phyloP scores from a whole-genome alignment of 2,888 invertebrate species.

The Aspidiotus destructor region DNA sequence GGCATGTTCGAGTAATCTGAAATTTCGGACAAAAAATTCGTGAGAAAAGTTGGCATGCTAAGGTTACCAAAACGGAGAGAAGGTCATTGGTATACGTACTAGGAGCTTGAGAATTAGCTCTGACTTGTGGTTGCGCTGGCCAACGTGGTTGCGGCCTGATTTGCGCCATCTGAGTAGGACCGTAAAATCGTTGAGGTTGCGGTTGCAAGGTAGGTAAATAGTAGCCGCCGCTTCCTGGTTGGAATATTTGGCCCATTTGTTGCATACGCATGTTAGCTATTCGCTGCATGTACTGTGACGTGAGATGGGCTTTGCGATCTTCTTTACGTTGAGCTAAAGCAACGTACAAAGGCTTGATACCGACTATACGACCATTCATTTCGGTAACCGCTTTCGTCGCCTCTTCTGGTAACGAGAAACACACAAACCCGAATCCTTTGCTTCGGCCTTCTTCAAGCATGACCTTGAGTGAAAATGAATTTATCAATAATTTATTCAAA shows the following conservation, averaged over 20 bases:
- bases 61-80: too few relatives aligned
- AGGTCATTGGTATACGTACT: slow-evolving; percentile 37
- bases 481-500: too few relatives aligned
- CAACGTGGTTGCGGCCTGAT: slow-evolving; percentile 82
- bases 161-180: slow-evolving; percentile 83
- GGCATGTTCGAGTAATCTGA: slow-evolving; percentile 39
- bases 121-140: slow-evolving; percentile 73
- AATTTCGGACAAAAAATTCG: not conserved
- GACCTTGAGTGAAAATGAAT: slow-evolving; percentile 47
- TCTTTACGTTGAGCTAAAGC: slow-evolving; percentile 98
- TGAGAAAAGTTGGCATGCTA: not conserved
- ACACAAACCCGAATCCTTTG: slow-evolving; percentile 98
- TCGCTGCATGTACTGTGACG: slow-evolving; percentile 96
- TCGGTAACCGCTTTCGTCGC: slow-evolving; percentile 99
- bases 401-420: slow-evolving; percentile 94
- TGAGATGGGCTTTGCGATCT: slow-evolving; percentile 94
- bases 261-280: slow-evolving; percentile 92
- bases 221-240: slow-evolving; percentile 73
- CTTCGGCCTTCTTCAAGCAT: slow-evolving; percentile 91
- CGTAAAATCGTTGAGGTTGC: slow-evolving; percentile 81
- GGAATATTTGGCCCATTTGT: slow-evolving; percentile 84
- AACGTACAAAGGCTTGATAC: slow-evolving; percentile 94
- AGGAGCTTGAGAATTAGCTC: slow-evolving; percentile 55
- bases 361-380: slow-evolving; percentile 96
- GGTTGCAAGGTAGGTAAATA: slow-evolving; percentile 90